A percentile compares a stretch with the other conserved stretches of the same genome.
phyloP scores from a whole-genome alignment of 2,888 invertebrate genomes.

The Glyphotaelius pellucidus region DNA sequence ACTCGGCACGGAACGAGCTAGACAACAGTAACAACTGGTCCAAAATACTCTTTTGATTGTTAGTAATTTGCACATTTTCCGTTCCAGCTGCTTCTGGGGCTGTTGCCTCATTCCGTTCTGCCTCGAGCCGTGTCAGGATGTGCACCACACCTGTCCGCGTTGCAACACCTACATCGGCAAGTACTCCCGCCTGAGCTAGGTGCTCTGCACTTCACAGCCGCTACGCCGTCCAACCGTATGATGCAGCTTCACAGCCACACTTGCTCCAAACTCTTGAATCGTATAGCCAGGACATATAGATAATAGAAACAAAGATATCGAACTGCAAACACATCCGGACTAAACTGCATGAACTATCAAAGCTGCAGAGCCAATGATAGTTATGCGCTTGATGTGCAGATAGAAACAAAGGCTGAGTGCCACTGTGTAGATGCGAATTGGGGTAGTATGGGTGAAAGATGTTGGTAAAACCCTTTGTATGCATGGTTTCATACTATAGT shows the following conservation, averaged over 20 bases:
- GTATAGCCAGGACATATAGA: neutral
- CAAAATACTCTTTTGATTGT: neutral
- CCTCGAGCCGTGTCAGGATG: slow-evolving; percentile 93
- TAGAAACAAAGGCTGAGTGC: too few species aligned
- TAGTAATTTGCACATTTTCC: neutral
- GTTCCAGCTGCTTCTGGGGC: slow-evolving; percentile 87
- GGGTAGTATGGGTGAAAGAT: too few species aligned
- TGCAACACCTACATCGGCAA: slow-evolving; percentile 90
- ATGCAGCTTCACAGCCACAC: neutral
- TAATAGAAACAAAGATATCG: too few species aligned
- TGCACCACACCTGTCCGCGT: slow-evolving; percentile 92
- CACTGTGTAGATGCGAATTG: too few species aligned
- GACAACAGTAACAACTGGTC: too few species aligned
- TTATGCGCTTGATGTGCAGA: too few species aligned
- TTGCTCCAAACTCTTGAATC: neutral
- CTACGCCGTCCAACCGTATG: neutral
- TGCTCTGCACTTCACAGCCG: neutral
- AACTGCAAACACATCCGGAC: too few species aligned
- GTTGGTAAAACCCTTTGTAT: too few species aligned
- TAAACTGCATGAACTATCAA: too few species aligned
- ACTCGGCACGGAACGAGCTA: too few species aligned
- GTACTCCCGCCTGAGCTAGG: slow-evolving; percentile 69
- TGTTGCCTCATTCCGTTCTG: slow-evolving; percentile 96
- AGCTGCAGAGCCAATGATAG: too few species aligned
- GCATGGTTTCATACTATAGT: too few species aligned